These are phyloP conservation scores for Hyposmocoma kahamanoa DNA, from an alignment of 1,140 invertebrate genomes.

Conservation along the genomic window DNA sequence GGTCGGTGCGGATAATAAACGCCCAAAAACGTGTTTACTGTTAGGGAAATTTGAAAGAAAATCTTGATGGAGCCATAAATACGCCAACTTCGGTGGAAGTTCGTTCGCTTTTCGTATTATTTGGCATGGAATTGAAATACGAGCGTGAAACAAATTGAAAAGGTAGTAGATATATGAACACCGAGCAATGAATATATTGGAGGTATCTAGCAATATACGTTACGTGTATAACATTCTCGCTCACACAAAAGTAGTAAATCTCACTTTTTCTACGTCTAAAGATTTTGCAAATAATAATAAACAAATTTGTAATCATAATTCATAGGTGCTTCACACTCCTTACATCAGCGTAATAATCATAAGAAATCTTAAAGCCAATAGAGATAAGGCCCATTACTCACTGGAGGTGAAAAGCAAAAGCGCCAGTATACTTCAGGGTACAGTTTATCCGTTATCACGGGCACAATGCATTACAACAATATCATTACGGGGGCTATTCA, in stretches of 20 bases:
- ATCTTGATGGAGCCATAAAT: constrained; percentile 44
- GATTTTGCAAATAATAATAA: no score
- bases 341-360: not conserved
- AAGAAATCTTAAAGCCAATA: not conserved
- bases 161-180: constrained; percentile 3
- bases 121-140: constrained; percentile 15
- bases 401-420: no score
- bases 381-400: constrained; percentile 22
- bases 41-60: constrained; percentile 32
- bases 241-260: no score
- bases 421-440: constrained; percentile 51
- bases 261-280: no score
- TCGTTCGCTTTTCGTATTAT: constrained; percentile 23
- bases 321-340: not conserved
- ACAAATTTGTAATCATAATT: no score
- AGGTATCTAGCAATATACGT: no score
- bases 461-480: constrained; percentile 63
- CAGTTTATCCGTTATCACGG: constrained; percentile 68
- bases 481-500: constrained; percentile 70
- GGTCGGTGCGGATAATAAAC: constrained; percentile 66
- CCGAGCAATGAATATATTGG: not conserved
- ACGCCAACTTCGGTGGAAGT: constrained; percentile 25
- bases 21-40: constrained; percentile 36
- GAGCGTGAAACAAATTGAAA: constrained; percentile 18
- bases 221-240: no score